Evolutionary conservation across 2,797 vertebrate genomes (phyloP), one percentile per base, ranked within the genome.

Genomic region (Tangara arthus): DNA sequence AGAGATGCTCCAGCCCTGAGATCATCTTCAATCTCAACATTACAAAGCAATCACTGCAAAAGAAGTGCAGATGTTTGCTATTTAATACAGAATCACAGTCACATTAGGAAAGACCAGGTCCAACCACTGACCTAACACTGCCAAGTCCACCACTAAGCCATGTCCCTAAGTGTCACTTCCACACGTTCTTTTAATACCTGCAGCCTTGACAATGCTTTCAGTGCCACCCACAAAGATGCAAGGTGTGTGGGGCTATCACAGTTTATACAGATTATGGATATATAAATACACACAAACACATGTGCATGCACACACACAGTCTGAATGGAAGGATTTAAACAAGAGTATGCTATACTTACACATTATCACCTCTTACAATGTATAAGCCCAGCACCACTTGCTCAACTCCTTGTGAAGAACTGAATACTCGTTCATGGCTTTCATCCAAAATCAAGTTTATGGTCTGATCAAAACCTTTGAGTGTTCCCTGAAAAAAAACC

Each of bases 361-460:
- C 99, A 1, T 99, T 99, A 97, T 99, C 99, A 73, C 99, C 99
- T 97, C 99, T 97, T 82, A 99, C 99, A 42, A 99, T 99, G 97
- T 99, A 99, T 14, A 99, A 98, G 50, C 99, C 99, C 83, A 99
- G 97, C 15, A 99, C 99, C 65, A 99, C 99, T 98, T 99, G 99
- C 96, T 99, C 99, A 92, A 99, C 99, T 19, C 99, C 99, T 97
- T 99, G 99, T 65, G 98, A 98, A 96, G 99, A 99, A 95, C 99
- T 99, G 97, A 99, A 99, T 35, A 99, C 99, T 12, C 99, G 98
- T 97, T 99, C 99, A 26, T 99, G 99, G 82, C 99, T 99, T 98
- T 99, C 99, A 91, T 99, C 99, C 97, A 99, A 98, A 97, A 99
- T 99, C 95, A 99, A 98, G 97, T 99, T 99, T 97, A 99, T 99